Base-by-base conservation (phyloP, 2,888 invertebrate species). In the Helleia helle region DNA sequence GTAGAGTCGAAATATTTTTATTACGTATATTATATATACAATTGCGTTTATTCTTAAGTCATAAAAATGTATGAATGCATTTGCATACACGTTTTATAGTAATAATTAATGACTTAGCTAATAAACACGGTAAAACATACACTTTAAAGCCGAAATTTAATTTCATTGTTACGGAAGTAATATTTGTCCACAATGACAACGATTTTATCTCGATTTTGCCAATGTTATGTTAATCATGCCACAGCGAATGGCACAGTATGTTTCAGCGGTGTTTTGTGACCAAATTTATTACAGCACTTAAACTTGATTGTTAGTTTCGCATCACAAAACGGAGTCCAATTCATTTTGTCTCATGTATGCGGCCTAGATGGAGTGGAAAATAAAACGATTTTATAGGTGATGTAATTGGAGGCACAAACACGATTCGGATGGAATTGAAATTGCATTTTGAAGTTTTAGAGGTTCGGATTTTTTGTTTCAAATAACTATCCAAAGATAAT, bases 261-360 rank as follows among this genome's bases (percentile, higher is more conserved):
- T 51, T 51, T 46, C 50, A 42, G 46, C 48, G 39, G 48, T 50
- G 52, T 54, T 54, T 54, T 54, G 54, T 51, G 44, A 26, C 44
- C 41, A 48, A 50, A 51, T 52, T 52, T 54, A 54, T 54, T 51
- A 48, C 48, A 46, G 55, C 50, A 52, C 51, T 53, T 55, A 50
- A 50, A 50, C 49, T 48, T 51, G 49, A 51, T 51, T 49, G 54
- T 54, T 55, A 55, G 51, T 52, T 55, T 49, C 48, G 45, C 51
- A 42, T 49, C 49, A 49, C 50, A 47, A 28, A 45, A 42, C 50
- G 43, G 46, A 51, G 48, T 47, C 46, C 45, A 51, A 51, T 50
- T 48, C 50, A 49, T 51, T 50, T 50, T 46, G 43, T 43, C 44
- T 38, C 37, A 43, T 46, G 44, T 43, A 41, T 31, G 40, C 31